These are phyloP conservation scores for Elgaria multicarinata DNA, from an alignment of 2,113 vertebrate genomes.

Conservation along the genomic window DNA sequence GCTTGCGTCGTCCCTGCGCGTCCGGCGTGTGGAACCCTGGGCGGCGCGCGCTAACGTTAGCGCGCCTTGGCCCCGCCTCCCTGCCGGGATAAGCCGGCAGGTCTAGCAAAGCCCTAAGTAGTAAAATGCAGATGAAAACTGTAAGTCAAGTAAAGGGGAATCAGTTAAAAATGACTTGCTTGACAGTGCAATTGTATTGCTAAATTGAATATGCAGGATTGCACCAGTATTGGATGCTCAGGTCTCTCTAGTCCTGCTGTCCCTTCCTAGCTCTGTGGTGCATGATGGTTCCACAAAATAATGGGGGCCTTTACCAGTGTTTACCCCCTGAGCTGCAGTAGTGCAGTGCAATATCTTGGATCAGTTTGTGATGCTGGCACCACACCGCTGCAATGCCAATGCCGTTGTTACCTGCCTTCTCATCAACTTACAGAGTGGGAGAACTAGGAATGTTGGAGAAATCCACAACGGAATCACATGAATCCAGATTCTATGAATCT, in stretches of 20 bases:
- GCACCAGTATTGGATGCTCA: neutral
- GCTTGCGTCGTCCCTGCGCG: too few species aligned
- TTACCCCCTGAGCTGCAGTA: too few species aligned
- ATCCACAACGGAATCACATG: too few species aligned
- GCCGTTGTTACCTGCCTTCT: neutral
- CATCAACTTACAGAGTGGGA: neutral
- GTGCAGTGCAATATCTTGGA: neutral
- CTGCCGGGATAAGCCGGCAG: too few species aligned
- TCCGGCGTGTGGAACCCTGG: too few species aligned
- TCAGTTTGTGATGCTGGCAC: neutral
- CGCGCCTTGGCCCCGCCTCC: too few species aligned
- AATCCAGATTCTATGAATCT: too few species aligned
- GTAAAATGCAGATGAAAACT: conserved; percentile 72
- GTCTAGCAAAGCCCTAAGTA: too few species aligned
- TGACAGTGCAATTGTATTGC: conserved; percentile 69
- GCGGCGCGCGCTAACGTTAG: too few species aligned
- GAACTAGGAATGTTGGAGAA: neutral
- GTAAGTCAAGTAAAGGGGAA: conserved; percentile 69
- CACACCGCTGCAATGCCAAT: neutral
- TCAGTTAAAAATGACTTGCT: conserved; percentile 55
- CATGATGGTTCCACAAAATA: too few species aligned
- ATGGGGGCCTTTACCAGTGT: neutral
- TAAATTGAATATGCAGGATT: conserved; percentile 51
- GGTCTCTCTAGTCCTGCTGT: neutral
- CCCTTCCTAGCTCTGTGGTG: neutral